Evolutionary conservation across 2,113 vertebrate genomes (phyloP), one percentile per base, ranked within the genome.

Genomic region (Crotalus helleri): DNA sequence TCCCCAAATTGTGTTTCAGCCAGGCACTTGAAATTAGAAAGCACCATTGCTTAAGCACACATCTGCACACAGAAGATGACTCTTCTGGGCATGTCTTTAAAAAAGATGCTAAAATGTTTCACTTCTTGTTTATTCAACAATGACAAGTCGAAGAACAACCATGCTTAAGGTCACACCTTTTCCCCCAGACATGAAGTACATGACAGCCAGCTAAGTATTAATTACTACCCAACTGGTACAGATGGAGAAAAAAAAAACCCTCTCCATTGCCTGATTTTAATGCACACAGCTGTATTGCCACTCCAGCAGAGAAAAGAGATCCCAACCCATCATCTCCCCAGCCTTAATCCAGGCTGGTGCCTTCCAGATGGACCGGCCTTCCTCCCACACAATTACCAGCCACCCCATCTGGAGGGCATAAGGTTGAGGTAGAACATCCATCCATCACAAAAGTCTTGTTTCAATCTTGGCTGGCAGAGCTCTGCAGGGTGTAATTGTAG

Each of bases 191-290:
- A 94, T 94, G 54, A 86, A 57, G 95, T 92, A 94, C 95, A 95
- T 94, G 95, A 96, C 94, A 96, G 92, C 92, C 91, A 96, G 95
- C 92, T 96, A 95, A 92, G 95, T 96, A 95, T 96, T 95, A 97
- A 97, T 96, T 96, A 97, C 92, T 89, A 97, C 94, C 92, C 95
- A 95, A 96, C 90, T 94, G 94, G 96, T 96, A 95, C 12, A 92
- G 92, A 97, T 88, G 91, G 94, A 13, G 1, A 0, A 1, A 92
- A 97, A 93, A 95, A 95, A n/a, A 21, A 23, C 1, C 21, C 21
- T 24, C 97, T 95, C 94, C 49, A 94, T 92, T 96, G 95, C 94
- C 91, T 91, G 46, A 39, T 96, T 96, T 96, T 95, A 55, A 93
- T 59, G 44, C 91, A 92, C 93, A 91, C 91, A 95, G 93, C 46